A percentile compares a stretch with the other conserved stretches of the same genome.
phyloP scores from a whole-genome alignment of 2,113 vertebrate species.

The Antennarius striatus region DNA sequence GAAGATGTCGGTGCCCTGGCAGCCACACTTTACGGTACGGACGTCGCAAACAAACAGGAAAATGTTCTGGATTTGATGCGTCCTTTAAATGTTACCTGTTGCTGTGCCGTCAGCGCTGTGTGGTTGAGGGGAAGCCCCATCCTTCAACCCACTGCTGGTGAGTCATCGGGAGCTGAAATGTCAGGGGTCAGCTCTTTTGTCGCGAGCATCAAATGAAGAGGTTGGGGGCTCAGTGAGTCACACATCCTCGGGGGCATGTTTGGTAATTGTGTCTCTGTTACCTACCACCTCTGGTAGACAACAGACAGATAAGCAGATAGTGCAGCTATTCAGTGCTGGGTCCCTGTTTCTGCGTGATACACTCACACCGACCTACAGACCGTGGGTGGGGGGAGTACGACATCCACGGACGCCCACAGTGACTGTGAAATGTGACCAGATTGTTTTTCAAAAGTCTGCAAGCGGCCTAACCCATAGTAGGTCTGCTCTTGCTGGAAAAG shows the following conservation, averaged over 20 bases:
- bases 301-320: conserved; percentile 49
- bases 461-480: conserved; percentile 36
- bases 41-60: conserved; percentile 31
- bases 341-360: conserved; percentile 48
- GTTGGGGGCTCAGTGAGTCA: conserved; percentile 60
- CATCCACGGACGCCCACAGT: conserved; percentile 28
- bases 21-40: conserved; percentile 18
- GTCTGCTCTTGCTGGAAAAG: conserved; percentile 32
- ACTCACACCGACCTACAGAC: conserved; percentile 11
- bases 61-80: conserved; percentile 35
- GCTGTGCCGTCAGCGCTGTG: conserved; percentile 22
- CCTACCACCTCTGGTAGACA: conserved; percentile 57
- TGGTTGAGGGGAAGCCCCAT: conserved; percentile 57
- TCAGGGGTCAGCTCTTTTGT: conserved; percentile 73
- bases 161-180: conserved; percentile 70
- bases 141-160: conserved; percentile 42
- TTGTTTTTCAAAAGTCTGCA: conserved; percentile 52
- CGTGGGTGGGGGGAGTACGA: neutral
- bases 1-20: neutral
- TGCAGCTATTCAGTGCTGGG: conserved; percentile 27
- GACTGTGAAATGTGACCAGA: conserved; percentile 48
- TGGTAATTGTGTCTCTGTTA: conserved; percentile 69
- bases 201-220: conserved; percentile 69
- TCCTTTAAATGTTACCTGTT: conserved; percentile 68
- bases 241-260: conserved; percentile 48